phyloP scores from a whole-genome alignment of 2,797 vertebrate genomes.

The Odontamblyopus rebecca region DNA sequence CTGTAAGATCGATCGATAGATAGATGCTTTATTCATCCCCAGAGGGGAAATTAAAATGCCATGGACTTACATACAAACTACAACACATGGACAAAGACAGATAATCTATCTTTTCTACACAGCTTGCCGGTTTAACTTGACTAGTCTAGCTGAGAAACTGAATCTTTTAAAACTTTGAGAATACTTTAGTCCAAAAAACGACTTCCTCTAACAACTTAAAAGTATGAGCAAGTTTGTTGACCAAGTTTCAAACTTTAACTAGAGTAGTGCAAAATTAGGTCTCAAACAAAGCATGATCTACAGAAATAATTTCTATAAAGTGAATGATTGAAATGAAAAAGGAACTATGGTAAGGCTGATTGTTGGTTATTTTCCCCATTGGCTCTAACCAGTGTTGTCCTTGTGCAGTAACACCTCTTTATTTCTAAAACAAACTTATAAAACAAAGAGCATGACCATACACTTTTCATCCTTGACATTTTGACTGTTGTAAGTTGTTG shows the following conservation, averaged over 20 bases:
- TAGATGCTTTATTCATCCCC: no score
- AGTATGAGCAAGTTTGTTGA: neutral
- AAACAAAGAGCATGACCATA: neutral
- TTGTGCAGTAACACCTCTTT: neutral
- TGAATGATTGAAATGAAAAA: neutral
- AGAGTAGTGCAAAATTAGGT: neutral
- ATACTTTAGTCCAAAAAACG: neutral
- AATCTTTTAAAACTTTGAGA: neutral
- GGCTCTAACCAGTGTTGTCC: neutral
- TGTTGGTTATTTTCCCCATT: neutral
- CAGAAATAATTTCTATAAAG: neutral
- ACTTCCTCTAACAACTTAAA: neutral
- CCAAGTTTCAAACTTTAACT: neutral
- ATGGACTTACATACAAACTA: no score
- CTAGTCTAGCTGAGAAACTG: no score
- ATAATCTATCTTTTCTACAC: no score
- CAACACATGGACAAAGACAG: no score
- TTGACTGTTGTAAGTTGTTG: neutral
- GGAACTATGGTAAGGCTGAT: neutral
- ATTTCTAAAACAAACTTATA: neutral
- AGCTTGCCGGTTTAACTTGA: neutral
- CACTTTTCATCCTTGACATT: neutral
- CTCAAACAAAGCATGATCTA: neutral
- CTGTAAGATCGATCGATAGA: neutral
- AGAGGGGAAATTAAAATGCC: no score